Percentiles rank a stretch among this genome's conserved stretches.
phyloP scores from a whole-genome alignment of 2,113 vertebrate species.

The Desmodus rotundus region DNA sequence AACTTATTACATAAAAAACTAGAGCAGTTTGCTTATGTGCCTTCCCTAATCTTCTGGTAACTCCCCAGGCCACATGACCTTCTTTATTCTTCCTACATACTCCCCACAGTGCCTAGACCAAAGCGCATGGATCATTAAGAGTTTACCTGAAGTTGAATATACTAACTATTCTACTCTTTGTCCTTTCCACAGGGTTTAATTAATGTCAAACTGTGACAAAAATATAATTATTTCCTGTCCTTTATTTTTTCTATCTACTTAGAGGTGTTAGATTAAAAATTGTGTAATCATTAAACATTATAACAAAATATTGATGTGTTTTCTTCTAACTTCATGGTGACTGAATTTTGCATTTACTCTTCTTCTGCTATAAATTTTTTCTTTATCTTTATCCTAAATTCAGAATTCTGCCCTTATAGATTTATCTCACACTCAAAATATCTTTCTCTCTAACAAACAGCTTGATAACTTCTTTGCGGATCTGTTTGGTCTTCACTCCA shows the following conservation, averaged over 20 bases:
- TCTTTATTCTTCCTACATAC: not conserved
- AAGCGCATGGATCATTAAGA: not conserved
- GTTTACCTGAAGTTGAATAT: not conserved
- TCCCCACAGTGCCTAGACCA: not conserved
- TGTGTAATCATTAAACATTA: not conserved
- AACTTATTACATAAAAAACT: too few species aligned
- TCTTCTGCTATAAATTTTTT: not conserved
- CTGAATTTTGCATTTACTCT: not conserved
- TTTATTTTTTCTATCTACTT: not conserved
- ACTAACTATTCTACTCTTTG: not conserved
- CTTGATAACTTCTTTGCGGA: slow-evolving; percentile 15
- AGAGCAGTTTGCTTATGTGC: not conserved
- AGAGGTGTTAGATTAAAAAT: not conserved
- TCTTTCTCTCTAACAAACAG: slow-evolving; percentile 24
- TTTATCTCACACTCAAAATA: not conserved
- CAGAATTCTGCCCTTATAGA: not conserved
- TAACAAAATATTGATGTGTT: not conserved
- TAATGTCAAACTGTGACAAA: not conserved
- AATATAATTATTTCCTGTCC: not conserved
- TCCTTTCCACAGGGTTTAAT: not conserved
- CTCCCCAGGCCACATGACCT: not conserved
- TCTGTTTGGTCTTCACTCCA: slow-evolving; percentile 73
- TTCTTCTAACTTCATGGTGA: not conserved
- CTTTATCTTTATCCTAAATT: not conserved
- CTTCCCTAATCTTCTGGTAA: not conserved